Conservation (phyloP, 2,797 vertebrate species). For the Myotis findleyi region DNA sequence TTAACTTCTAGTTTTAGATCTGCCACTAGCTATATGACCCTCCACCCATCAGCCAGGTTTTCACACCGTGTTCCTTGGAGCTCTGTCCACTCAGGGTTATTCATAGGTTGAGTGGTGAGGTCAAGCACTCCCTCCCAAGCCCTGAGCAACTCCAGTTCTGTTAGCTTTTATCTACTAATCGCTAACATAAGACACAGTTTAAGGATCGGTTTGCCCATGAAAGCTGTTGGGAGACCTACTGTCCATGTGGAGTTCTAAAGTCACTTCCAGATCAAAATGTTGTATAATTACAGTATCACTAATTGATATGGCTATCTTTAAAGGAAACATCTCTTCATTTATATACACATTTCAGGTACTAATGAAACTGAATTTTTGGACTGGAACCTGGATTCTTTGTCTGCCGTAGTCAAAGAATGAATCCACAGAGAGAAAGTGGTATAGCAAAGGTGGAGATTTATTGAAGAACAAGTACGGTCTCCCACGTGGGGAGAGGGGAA, state of each 20-base stretch:
- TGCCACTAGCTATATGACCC: not conserved
- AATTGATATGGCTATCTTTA: not conserved
- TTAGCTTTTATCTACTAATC: not conserved
- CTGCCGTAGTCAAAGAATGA: too few relatives aligned
- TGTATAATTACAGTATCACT: not conserved
- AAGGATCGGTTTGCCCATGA: not conserved
- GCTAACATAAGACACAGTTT: constrained; percentile 25
- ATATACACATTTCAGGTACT: too few relatives aligned
- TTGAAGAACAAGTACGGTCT: too few relatives aligned
- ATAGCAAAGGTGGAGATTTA: too few relatives aligned
- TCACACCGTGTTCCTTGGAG: not conserved
- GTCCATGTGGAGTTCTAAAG: not conserved
- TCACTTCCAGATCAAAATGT: not conserved
- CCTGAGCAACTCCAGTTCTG: not conserved
- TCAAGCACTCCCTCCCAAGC: not conserved
- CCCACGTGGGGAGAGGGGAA: too few relatives aligned
- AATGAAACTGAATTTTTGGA: too few relatives aligned
- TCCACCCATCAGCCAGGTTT: not conserved
- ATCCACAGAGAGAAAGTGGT: too few relatives aligned
- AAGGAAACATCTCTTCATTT: not conserved
- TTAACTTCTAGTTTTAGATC: not conserved
- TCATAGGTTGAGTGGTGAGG: not conserved
- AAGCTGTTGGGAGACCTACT: not conserved
- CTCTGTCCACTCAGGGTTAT: not conserved
- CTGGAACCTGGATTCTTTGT: too few relatives aligned